A percentile compares a stretch with the other conserved stretches of the same genome.
phyloP scores from a whole-genome alignment of 2,797 vertebrate species.

The Coranthus polyacanthus region DNA sequence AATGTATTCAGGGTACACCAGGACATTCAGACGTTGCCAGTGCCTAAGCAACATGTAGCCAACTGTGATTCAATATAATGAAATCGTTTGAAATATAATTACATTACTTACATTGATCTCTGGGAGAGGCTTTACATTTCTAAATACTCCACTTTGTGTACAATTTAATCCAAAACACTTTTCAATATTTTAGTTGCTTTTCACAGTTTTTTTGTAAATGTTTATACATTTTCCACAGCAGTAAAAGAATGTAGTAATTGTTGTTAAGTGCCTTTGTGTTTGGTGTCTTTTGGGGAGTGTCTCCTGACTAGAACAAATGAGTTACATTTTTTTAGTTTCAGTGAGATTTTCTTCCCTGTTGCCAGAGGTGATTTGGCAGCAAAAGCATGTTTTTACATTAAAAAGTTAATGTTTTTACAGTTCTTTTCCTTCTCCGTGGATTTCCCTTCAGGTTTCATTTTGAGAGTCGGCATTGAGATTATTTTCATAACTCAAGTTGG shows the following conservation, averaged over 20 bases:
- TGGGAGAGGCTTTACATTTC: constrained; percentile 2
- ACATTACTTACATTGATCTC: constrained; percentile 6
- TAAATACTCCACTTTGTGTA: background rate
- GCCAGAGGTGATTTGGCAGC: constrained; percentile 7
- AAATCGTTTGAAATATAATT: constrained; percentile 2
- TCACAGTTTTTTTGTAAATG: constrained; percentile 34
- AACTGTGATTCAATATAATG: constrained; percentile 23
- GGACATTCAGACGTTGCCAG: constrained; percentile 8
- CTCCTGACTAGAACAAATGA: constrained; percentile 27
- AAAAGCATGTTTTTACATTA: constrained; percentile 1
- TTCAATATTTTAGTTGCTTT: constrained; percentile 12
- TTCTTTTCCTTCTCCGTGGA: background rate
- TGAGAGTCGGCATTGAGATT: background rate
- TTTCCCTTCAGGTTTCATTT: background rate
- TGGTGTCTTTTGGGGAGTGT: constrained; percentile 11
- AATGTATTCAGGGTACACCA: constrained; percentile 26
- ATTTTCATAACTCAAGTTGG: background rate
- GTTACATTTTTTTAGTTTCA: constrained; percentile 30
- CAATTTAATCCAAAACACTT: constrained; percentile 28
- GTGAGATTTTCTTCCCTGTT: background rate
- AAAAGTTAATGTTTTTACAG: background rate
- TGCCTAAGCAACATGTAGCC: background rate
- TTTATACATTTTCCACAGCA: constrained; percentile 32
- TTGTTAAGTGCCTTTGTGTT: constrained; percentile 14
- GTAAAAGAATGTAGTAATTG: constrained; percentile 55